These are phyloP conservation scores for Eudemis profundana DNA, from an alignment of 2,888 invertebrate genomes.

Conservation along the genomic window DNA sequence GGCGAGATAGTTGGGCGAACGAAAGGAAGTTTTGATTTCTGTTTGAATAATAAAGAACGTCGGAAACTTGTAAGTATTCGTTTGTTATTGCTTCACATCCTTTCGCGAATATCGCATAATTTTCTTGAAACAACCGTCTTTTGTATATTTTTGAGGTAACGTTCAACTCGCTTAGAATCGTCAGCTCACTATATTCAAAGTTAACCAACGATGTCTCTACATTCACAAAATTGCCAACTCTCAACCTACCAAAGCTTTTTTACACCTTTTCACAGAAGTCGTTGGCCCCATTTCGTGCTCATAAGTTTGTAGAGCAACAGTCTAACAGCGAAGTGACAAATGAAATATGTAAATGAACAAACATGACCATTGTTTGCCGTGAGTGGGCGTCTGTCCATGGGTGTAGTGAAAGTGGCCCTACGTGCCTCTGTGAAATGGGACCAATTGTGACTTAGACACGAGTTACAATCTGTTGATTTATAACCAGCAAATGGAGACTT, in stretches of 20 bases:
- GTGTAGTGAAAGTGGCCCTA: slow-evolving; percentile 43
- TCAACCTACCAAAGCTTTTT: slow-evolving; percentile 12
- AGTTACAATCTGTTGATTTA: slow-evolving; percentile 29
- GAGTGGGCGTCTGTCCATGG: slow-evolving; percentile 39
- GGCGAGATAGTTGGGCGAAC: slow-evolving; percentile 54
- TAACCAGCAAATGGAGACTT: slow-evolving; percentile 11
- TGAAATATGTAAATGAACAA: slow-evolving; percentile 41
- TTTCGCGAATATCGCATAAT: slow-evolving; percentile 43
- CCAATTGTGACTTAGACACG: slow-evolving; percentile 29
- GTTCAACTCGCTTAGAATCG: no score
- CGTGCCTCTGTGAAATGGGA: slow-evolving; percentile 32
- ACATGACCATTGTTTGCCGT: slow-evolving; percentile 38
- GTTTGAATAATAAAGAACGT: slow-evolving; percentile 66
- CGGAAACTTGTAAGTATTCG: slow-evolving; percentile 55
- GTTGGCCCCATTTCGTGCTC: slow-evolving; percentile 15
- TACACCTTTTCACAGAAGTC: slow-evolving; percentile 19
- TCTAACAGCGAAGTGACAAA: slow-evolving; percentile 34
- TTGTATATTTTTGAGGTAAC: not conserved
- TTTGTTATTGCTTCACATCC: slow-evolving; percentile 46
- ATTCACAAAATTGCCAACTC: slow-evolving; percentile 1
- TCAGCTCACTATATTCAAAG: no score
- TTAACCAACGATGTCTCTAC: not conserved
- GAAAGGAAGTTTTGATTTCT: slow-evolving; percentile 75
- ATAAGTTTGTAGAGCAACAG: slow-evolving; percentile 33
- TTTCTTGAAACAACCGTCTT: slow-evolving; percentile 16